Evolutionary conservation across 2,797 vertebrate species (phyloP).

Genomic region (Morelia viridis): DNA sequence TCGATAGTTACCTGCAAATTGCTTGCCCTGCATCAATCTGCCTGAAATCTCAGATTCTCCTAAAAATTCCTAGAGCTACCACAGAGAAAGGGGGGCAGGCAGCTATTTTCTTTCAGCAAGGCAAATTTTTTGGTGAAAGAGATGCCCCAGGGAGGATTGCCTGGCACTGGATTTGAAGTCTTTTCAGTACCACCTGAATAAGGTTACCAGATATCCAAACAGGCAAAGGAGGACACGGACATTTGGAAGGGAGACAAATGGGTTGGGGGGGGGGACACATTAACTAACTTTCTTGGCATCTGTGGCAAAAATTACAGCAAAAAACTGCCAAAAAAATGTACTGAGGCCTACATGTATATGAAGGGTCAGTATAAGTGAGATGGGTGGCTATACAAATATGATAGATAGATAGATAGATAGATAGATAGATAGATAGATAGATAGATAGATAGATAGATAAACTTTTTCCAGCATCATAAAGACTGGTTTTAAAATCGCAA

Average conservation of each 20-base stretch:
- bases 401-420: no score
- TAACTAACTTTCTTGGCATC: not conserved
- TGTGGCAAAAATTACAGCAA: not conserved
- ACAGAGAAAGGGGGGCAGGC: not conserved
- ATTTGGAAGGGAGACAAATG: not conserved
- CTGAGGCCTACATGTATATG: not conserved
- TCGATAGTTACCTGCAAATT: not conserved
- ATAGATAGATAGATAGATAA: not conserved
- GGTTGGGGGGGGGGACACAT: not conserved
- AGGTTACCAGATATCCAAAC: not conserved
- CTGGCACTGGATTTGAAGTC: not conserved
- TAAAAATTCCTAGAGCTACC: not conserved
- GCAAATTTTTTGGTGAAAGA: not conserved
- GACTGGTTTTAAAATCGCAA: not conserved
- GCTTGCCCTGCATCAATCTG: not conserved
- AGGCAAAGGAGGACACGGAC: not conserved
- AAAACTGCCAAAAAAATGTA: not conserved
- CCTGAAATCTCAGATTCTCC: not conserved
- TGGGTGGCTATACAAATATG: no score
- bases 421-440: not conserved
- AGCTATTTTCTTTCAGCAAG: not conserved
- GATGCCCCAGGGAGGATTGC: not conserved
- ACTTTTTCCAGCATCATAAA: not conserved
- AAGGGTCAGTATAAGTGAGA: not conserved
- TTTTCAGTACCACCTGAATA: not conserved